phyloP scores from a whole-genome alignment of 2,113 vertebrate genomes.

The Oophaga pumilio region DNA sequence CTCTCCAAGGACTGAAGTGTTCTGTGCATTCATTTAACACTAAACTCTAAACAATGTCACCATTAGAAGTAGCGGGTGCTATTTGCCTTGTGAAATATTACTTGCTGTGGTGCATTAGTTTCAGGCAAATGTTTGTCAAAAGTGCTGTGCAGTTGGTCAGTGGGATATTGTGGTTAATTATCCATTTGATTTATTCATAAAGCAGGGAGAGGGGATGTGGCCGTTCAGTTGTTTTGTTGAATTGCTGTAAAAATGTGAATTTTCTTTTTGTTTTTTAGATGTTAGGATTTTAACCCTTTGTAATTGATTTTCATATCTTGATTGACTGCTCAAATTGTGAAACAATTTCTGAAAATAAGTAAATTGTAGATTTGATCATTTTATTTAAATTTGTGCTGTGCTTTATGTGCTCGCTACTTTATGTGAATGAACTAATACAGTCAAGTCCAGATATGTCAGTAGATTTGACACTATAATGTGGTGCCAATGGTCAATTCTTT shows the following conservation, averaged over 20 bases:
- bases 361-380: not conserved
- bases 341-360: not conserved
- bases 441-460: too few species aligned
- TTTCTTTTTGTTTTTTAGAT: not conserved
- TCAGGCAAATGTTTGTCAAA: conserved; percentile 41
- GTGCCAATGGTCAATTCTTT: too few species aligned
- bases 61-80: conserved; percentile 27
- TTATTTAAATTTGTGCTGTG: not conserved
- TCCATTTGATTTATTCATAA: conserved; percentile 42
- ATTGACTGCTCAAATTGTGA: not conserved
- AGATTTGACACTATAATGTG: too few species aligned
- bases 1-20: conserved; percentile 4
- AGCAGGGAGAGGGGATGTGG: not conserved
- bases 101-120: conserved; percentile 36
- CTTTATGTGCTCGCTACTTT: not conserved
- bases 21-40: conserved; percentile 32
- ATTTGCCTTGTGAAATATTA: conserved; percentile 34
- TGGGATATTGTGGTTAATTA: conserved; percentile 43
- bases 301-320: not conserved
- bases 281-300: not conserved
- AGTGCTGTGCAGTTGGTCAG: conserved; percentile 28
- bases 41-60: conserved; percentile 37
- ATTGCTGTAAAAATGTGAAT: not conserved
- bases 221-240: conserved; percentile 6
- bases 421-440: too few species aligned